Evolutionary conservation across 2,113 vertebrate genomes (phyloP).

Genomic region (Amblyopsis rosae): DNA sequence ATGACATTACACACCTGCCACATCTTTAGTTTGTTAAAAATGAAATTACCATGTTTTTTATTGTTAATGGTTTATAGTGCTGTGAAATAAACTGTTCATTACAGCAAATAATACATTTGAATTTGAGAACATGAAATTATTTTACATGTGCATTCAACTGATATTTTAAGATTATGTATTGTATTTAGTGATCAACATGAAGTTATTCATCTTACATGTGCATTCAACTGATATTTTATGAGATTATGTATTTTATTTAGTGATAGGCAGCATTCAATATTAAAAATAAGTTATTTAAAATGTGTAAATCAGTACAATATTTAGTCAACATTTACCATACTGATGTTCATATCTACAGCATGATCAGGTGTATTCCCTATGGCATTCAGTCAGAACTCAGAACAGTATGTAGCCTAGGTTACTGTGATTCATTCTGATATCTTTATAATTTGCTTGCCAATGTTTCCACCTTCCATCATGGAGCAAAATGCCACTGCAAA

Average conservation of each 20-base stretch:
- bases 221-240: too few species aligned
- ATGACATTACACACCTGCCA: conserved; percentile 54
- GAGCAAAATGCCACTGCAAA: conserved; percentile 91
- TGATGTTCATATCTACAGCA: conserved; percentile 12
- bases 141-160: too few species aligned
- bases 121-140: neutral
- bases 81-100: conserved; percentile 74
- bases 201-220: too few species aligned
- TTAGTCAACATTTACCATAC: conserved; percentile 10
- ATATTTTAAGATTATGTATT: neutral
- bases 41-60: conserved; percentile 55
- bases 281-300: too few species aligned
- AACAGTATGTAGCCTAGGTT: neutral
- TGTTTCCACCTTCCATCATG: conserved; percentile 94
- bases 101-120: conserved; percentile 23
- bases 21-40: conserved; percentile 58
- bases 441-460: conserved; percentile 91
- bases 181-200: neutral
- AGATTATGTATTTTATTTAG: too few species aligned
- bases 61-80: conserved; percentile 74
- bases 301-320: neutral
- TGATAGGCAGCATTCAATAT: too few species aligned
- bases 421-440: conserved; percentile 75
- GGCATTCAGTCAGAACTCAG: conserved; percentile 4
- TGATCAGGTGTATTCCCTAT: conserved; percentile 17